Conservation (phyloP, 2,113 vertebrate species). For the Phylloscopus trochilus region DNA sequence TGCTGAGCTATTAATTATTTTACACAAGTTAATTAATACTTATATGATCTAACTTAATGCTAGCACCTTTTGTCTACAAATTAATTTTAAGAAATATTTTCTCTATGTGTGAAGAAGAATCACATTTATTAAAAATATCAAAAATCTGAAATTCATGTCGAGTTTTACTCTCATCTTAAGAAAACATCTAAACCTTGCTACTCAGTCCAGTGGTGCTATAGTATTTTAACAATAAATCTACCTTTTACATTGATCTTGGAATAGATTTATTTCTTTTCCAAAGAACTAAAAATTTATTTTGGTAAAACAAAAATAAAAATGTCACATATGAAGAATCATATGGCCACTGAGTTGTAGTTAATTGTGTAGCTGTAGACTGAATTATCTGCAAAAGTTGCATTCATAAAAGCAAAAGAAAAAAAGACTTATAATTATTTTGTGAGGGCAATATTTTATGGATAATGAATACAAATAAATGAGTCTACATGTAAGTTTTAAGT, state of each 20-base stretch:
- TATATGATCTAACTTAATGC: background rate
- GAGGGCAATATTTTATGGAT: slow-evolving; percentile 13
- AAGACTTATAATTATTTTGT: background rate
- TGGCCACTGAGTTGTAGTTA: background rate
- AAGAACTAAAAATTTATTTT: background rate
- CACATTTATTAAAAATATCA: background rate
- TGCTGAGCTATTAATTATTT: background rate
- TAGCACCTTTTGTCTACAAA: background rate
- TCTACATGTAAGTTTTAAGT: background rate
- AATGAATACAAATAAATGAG: background rate
- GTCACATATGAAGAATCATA: background rate
- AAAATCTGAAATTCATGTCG: background rate
- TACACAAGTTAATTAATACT: background rate
- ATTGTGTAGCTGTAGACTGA: background rate
- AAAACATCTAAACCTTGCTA: background rate
- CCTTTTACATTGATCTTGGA: background rate
- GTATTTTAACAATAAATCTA: background rate
- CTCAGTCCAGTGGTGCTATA: background rate
- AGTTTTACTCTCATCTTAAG: background rate
- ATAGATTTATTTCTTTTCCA: background rate
- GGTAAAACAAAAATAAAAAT: background rate
- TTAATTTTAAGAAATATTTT: background rate
- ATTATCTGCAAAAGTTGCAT: slow-evolving; percentile 17
- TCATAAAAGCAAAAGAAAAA: slow-evolving; percentile 21
- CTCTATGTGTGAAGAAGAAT: background rate